phyloP scores from a whole-genome alignment of 2,888 invertebrate species.

The Drosophila ustulata region DNA sequence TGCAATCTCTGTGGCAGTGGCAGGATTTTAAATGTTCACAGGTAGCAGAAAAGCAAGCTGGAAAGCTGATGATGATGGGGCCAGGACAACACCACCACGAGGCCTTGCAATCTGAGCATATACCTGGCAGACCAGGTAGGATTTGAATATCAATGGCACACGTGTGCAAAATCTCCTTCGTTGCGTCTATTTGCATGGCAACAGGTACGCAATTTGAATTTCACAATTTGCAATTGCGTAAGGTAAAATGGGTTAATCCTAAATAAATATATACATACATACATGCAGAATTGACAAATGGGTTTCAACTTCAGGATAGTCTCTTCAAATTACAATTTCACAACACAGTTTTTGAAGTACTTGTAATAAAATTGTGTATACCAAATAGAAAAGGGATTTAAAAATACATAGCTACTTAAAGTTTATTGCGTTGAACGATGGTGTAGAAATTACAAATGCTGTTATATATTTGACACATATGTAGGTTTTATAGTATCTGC shows the following conservation, averaged over 20 bases:
- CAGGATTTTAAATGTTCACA: conserved; percentile 58
- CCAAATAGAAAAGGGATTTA: neutral
- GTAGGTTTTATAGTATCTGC: too few species aligned
- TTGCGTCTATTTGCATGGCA: neutral
- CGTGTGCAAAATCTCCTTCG: conserved; percentile 8
- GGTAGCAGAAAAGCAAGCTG: conserved; percentile 32
- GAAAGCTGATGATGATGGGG: neutral
- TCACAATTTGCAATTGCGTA: neutral
- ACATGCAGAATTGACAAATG: neutral
- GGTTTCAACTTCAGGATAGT: neutral
- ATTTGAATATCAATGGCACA: conserved; percentile 24
- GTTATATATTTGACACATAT: too few species aligned
- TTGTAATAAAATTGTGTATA: neutral
- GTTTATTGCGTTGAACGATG: neutral
- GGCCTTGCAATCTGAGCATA: neutral
- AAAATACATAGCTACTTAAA: neutral
- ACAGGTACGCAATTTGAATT: conserved; percentile 11
- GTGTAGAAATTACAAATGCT: too few species aligned
- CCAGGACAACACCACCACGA: neutral
- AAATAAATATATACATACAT: neutral
- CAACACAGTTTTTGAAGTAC: neutral
- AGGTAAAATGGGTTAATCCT: neutral
- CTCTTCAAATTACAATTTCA: neutral
- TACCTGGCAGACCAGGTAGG: neutral
- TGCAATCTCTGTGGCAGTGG: conserved; percentile 54